Evolutionary conservation across 1,140 invertebrate species (phyloP), one percentile per base, ranked within the genome.

Genomic region (Scaptomyza hsui): DNA sequence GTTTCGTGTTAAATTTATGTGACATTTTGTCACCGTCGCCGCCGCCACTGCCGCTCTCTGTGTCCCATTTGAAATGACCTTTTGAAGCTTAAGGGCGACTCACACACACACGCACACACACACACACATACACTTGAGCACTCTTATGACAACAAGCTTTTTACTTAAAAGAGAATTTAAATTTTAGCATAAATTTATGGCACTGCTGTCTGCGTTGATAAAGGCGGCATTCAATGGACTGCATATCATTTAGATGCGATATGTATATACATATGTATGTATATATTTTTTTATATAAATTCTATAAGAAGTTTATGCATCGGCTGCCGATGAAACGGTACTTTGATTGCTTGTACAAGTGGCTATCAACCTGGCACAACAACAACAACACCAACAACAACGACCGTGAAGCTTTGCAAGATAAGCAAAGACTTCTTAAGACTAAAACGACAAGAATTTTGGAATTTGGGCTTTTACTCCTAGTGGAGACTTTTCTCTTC

Each of bases 161-260:
- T 56, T 44, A 72, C 64, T 63, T 80, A 26, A 86, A 85, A 80
- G 80, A 69, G 86, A 85, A 85, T 80, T 85, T 85, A 85, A 85
- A 85, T 86, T 85, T 85, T 77, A 85, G 80, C 80, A 86, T 85
- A 86, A 85, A 85, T 85, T 85, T 85, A 85, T 85, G 73, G 68
- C 39, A 21, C 47, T 73, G 64, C 59, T 67, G 47, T 63, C 48
- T 29, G 6, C 52, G 45, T 51, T 45, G 61, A 71, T 71, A 71
- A 71, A 57, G 61, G 61, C 68, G 61, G 68, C 61, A 71, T 71
- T 71, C 67, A 55, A 42, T 70, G 60, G 51, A 29, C 47, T 71
- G 68, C 68, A 65, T 71, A 65, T 71, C 53, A 71, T 71, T 71
- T 71, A 39, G 39, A 71, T 64, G 61, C 51, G 52, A 57, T 71